A percentile compares a stretch with the other conserved stretches of the same genome.
phyloP scores from a whole-genome alignment of 1,140 invertebrate species.

The Aphelenchoides besseyi region DNA sequence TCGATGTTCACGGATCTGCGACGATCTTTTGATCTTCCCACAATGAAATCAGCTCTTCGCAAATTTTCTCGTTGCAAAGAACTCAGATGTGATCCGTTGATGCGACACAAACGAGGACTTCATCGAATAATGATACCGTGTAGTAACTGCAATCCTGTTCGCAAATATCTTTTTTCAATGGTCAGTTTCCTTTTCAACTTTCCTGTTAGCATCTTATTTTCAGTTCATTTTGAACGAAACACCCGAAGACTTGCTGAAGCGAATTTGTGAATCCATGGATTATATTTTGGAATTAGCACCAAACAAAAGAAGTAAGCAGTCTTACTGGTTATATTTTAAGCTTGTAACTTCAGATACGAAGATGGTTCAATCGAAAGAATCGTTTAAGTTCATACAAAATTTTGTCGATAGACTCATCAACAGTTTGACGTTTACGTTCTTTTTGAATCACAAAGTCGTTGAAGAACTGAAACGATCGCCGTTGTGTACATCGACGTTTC shows the following conservation, averaged over 20 bases:
- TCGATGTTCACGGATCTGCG: no score
- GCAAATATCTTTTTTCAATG: neutral
- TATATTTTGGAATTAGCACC: neutral
- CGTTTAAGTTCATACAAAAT: no score
- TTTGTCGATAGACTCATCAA: no score
- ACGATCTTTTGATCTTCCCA: neutral
- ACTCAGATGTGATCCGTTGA: neutral
- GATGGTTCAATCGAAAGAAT: no score
- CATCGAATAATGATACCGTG: no score
- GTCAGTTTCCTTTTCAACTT: conserved; percentile 5
- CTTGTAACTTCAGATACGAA: no score
- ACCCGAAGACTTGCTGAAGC: neutral
- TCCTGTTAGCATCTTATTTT: neutral
- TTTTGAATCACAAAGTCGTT: no score
- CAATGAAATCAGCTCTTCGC: neutral
- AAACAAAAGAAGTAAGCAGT: neutral
- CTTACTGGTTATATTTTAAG: no score
- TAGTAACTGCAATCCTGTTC: neutral
- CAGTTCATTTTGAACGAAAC: neutral
- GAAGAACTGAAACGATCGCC: no score
- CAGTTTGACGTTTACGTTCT: no score
- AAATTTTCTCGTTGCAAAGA: neutral
- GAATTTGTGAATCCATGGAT: neutral
- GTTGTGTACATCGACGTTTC: no score
- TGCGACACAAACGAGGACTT: no score